These are phyloP conservation scores for Drosophila grimshawi DNA, from an alignment of 1,140 invertebrate genomes.

Conservation along the genomic window DNA sequence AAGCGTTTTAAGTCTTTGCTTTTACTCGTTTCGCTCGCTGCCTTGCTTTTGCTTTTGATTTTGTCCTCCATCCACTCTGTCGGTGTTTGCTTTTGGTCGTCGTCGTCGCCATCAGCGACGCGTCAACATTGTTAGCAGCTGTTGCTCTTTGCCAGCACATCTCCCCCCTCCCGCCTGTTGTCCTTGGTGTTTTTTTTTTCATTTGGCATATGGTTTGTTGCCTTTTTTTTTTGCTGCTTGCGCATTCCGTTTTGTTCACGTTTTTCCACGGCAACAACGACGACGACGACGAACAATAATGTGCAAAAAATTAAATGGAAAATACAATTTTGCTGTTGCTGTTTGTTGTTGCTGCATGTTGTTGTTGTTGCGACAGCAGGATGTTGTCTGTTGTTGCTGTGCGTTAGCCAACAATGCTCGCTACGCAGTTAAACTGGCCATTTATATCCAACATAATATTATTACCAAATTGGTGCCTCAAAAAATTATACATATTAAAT, in stretches of 20 bases:
- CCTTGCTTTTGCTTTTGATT: slow-evolving; percentile 12
- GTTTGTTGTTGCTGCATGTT: slow-evolving; percentile 19
- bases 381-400: slow-evolving; percentile 43
- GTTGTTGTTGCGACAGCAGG: slow-evolving; percentile 44
- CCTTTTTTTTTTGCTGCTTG: slow-evolving; percentile 55
- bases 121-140: slow-evolving; percentile 81
- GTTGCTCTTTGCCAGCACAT: slow-evolving; percentile 64
- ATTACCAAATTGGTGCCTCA: neutral
- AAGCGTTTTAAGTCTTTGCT: slow-evolving; percentile 66
- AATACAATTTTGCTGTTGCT: slow-evolving; percentile 58
- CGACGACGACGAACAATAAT: slow-evolving; percentile 62
- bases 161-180: neutral
- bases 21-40: neutral
- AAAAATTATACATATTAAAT: neutral
- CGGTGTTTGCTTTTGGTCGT: slow-evolving; percentile 25
- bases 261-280: slow-evolving; percentile 47
- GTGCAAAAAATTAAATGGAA: slow-evolving; percentile 78
- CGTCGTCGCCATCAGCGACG: slow-evolving; percentile 69
- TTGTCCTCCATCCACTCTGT: slow-evolving; percentile 1
- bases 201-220: slow-evolving; percentile 70
- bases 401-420: slow-evolving; percentile 42
- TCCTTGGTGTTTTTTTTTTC: neutral
- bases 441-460: slow-evolving; percentile 9
- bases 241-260: slow-evolving; percentile 71
- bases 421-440: neutral